Percentiles rank a stretch among this genome's conserved stretches.
Conservation (phyloP, 1,140 invertebrate genomes). For the Eumaeus atala region DNA sequence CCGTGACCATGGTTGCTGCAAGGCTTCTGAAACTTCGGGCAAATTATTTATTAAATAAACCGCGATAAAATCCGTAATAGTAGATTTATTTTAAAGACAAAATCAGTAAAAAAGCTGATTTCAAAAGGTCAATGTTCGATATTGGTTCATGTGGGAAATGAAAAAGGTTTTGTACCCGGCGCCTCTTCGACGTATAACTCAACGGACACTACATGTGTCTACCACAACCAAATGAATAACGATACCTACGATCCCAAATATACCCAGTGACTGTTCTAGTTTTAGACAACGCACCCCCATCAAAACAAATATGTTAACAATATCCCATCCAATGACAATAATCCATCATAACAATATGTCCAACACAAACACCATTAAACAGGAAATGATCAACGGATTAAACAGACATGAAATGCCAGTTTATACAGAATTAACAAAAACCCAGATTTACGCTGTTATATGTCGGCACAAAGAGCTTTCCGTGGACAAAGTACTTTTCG, state of each 20-base stretch:
- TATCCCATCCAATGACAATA: too few relatives aligned
- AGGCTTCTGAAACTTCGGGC: too few relatives aligned
- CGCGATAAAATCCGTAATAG: too few relatives aligned
- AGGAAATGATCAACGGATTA: conserved; percentile 16
- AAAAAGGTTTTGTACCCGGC: conserved; percentile 21
- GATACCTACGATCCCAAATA: not conserved
- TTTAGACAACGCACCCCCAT: not conserved
- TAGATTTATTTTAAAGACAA: too few relatives aligned
- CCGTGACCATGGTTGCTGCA: too few relatives aligned
- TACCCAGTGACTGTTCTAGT: not conserved
- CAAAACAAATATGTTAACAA: conserved; percentile 7
- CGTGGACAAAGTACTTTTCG: conserved; percentile 12
- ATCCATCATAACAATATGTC: too few relatives aligned
- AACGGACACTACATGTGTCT: conserved; percentile 7
- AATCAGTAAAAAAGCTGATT: too few relatives aligned
- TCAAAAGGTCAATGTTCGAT: conserved; percentile 11
- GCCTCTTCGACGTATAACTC: conserved; percentile 8
- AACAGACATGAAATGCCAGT: conserved; percentile 15
- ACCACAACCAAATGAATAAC: conserved; percentile 17
- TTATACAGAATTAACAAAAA: conserved; percentile 19
- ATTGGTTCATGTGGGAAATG: conserved; percentile 18
- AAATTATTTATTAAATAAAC: too few relatives aligned
- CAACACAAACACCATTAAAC: conserved; percentile 22
- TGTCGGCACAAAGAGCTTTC: conserved; percentile 19
- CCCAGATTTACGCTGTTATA: conserved; percentile 17